Evolutionary conservation across 1,140 invertebrate species (phyloP).

Genomic region (Colletes latitarsis): DNA sequence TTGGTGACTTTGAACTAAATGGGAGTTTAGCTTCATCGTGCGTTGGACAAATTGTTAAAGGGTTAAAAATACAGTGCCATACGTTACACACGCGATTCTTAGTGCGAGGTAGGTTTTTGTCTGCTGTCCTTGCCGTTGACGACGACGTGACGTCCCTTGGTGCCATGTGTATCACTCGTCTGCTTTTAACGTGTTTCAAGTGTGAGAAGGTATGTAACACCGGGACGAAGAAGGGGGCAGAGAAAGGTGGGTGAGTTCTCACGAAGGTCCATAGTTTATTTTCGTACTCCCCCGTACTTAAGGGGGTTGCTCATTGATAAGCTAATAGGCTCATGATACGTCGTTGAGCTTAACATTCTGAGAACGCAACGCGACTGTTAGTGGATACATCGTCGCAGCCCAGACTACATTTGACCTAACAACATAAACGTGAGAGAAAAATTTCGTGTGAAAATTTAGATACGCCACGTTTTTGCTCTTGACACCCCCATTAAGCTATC

Average conservation of each 20-base stretch:
- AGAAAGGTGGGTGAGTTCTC: constrained; percentile 68
- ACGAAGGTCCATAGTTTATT: constrained; percentile 66
- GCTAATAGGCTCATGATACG: constrained; percentile 72
- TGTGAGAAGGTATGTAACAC: constrained; percentile 50
- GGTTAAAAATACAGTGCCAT: not conserved
- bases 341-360: constrained; percentile 59
- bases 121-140: constrained; percentile 44
- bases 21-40: too few relatives aligned
- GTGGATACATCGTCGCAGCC: constrained; percentile 34
- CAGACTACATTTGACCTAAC: constrained; percentile 15
- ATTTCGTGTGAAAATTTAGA: constrained; percentile 26
- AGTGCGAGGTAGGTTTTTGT: constrained; percentile 52
- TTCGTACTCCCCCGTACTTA: constrained; percentile 68
- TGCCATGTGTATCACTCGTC: constrained; percentile 51
- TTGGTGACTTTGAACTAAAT: too few relatives aligned
- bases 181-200: constrained; percentile 49
- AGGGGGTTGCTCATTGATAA: constrained; percentile 72
- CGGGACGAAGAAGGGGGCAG: constrained; percentile 45
- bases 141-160: constrained; percentile 33
- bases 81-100: constrained; percentile 6
- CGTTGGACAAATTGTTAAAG: too few relatives aligned
- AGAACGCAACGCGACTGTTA: constrained; percentile 54
- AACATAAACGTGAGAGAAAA: constrained; percentile 54
- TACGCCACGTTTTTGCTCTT: not conserved
- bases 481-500: not conserved